Conservation (phyloP, 2,797 vertebrate genomes). For the Sebastes wilsoni region DNA sequence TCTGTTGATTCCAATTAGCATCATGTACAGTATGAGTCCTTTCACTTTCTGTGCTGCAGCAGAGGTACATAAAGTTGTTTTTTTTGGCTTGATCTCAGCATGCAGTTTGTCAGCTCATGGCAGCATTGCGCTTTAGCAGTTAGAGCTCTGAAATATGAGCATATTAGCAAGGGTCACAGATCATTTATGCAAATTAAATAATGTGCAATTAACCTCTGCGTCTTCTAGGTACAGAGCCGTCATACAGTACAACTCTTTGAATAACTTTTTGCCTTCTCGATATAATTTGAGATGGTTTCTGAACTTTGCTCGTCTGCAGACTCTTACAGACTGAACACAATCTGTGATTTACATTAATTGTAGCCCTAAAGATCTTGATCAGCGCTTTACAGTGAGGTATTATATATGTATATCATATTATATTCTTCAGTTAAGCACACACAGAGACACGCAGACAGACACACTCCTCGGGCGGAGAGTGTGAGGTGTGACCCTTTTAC, state of each 20-base stretch:
- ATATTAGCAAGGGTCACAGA: constrained; percentile 18
- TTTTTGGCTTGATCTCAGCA: constrained; percentile 12
- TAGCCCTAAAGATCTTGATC: constrained; percentile 10
- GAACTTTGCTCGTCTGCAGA: neutral
- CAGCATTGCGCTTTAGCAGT: constrained; percentile 35
- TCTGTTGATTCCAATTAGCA: neutral
- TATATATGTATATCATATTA: neutral
- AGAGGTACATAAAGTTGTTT: neutral
- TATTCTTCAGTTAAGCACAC: constrained; percentile 7
- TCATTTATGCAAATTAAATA: constrained; percentile 39
- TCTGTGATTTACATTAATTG: constrained; percentile 28
- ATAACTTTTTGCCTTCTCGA: constrained; percentile 6
- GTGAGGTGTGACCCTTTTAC: constrained; percentile 58
- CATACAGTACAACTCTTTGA: constrained; percentile 2
- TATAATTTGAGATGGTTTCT: neutral
- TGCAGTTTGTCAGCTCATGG: constrained; percentile 33
- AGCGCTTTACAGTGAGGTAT: neutral
- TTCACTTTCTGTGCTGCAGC: neutral
- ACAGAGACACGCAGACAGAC: neutral
- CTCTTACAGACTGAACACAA: neutral
- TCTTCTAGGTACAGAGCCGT: neutral
- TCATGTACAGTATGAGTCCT: neutral
- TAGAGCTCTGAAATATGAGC: constrained; percentile 13
- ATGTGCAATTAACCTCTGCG: constrained; percentile 29
- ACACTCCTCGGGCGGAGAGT: constrained; percentile 15